Evolutionary conservation across 1,140 invertebrate species (phyloP).

Genomic region (Brachionus sp.): DNA sequence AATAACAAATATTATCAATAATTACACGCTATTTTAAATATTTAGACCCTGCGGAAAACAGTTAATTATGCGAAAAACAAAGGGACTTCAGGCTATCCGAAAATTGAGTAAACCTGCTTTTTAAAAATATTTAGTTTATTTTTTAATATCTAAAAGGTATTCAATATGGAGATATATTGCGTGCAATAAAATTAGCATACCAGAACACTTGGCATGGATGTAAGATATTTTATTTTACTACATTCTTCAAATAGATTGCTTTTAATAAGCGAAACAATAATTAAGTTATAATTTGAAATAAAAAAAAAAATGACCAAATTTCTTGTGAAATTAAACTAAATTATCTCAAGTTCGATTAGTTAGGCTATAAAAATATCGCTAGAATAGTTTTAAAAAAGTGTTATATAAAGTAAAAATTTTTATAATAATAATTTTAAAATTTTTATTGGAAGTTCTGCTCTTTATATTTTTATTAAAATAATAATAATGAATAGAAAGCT

Average conservation of each 20-base stretch:
- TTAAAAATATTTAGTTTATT: background rate
- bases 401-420: too few species aligned
- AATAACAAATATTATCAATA: background rate
- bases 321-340: too few species aligned
- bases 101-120: constrained; percentile 26
- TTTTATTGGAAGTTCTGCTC: too few species aligned
- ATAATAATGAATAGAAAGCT: too few species aligned
- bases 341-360: too few species aligned
- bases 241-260: background rate
- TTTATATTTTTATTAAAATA: too few species aligned
- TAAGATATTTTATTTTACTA: background rate
- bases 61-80: constrained; percentile 46
- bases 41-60: constrained; percentile 33
- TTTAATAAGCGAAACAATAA: too few species aligned
- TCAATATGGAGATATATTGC: constrained; percentile 46
- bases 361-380: too few species aligned
- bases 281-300: too few species aligned
- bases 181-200: constrained; percentile 40
- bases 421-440: too few species aligned
- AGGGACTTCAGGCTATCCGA: constrained; percentile 33
- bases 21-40: background rate
- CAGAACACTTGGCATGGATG: constrained; percentile 41
- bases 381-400: too few species aligned
- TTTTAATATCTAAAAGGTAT: background rate
- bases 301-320: too few species aligned